phyloP scores from a whole-genome alignment of 2,888 invertebrate species.

The Aelia acuminata region DNA sequence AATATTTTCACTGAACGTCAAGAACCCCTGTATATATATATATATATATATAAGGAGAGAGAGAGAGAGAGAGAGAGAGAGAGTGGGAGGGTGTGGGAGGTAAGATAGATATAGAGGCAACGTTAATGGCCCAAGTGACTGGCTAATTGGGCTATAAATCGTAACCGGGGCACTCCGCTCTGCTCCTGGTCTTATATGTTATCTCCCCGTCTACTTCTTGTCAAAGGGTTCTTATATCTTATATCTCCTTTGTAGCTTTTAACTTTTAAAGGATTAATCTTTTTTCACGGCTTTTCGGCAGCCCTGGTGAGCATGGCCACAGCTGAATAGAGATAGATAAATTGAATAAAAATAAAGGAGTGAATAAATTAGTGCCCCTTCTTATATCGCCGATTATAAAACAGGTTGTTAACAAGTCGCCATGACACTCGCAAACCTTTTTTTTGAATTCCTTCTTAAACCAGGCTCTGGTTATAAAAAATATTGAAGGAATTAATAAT shows the following conservation, averaged over 20 bases:
- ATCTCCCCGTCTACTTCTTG: background rate
- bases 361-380: background rate
- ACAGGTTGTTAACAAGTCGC: background rate
- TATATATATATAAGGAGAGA: background rate
- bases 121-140: background rate
- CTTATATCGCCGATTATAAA: background rate
- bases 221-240: background rate
- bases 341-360: no score
- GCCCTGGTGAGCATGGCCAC: background rate
- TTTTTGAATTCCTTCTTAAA: background rate
- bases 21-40: background rate
- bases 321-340: background rate
- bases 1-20: no score
- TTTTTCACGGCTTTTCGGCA: background rate
- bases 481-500: no score
- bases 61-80: background rate
- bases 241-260: background rate
- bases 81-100: background rate
- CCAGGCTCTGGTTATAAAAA: no score
- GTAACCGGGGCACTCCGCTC: background rate
- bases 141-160: slow-evolving; percentile 29
- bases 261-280: background rate
- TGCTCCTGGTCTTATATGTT: slow-evolving; percentile 18
- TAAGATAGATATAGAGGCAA: background rate
- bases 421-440: background rate